Evolutionary conservation across 1,140 invertebrate species (phyloP), one percentile per base, ranked within the genome.

Genomic region (Habropoda laboriosa): DNA sequence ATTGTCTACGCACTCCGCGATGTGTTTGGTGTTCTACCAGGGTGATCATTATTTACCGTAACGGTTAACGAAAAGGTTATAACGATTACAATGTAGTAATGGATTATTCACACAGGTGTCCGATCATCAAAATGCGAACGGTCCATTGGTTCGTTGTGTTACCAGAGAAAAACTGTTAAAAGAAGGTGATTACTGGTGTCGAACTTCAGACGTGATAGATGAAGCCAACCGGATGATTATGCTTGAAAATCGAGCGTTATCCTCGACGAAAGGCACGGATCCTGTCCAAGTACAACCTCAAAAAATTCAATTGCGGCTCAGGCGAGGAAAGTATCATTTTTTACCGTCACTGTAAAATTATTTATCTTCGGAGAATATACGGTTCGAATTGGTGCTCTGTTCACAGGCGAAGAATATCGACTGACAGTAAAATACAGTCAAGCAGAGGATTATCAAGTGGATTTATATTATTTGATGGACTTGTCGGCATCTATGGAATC

Each of bases 381-480:
- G 1, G 0, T 32, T 42, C 6, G 7, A 64, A 40, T 57, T 2
- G 5, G 5, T 27, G 1, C 27, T 16, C 18, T 6, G 53, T 71
- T 79, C 57, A 61, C 35, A 91, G 91, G 88, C 2, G 88, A 91
- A 47, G 83, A 88, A 32, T 63, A 84, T 40, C 77, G 63, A 0
- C 12, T 92, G 12, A 88, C 21, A 1, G 12, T 92, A n/a, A 86
- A 75, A 24, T 95, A 94, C 64, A 93, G 94, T 66, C 93, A 93
- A 79, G 96, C 96, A 3, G 94, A 95, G 82, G 95, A 97, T 90
- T 98, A 98, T 92, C 97, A 97, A 0, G 96, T 98, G 0, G 97
- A 98, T 92, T 91, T 98, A 5, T 98, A 98, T 91, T 98, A 97
- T 88, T 93, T 98, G 1, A 96, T 98, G 95, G 97, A 98, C 89